Evolutionary conservation across 2,113 vertebrate genomes (phyloP).

Genomic region (Bos taurus): ARS-UCD2.0 NC_037337.1:90159501-90160000

Average conservation of each 20-base stretch:
- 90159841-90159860: fast-evolving
- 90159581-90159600: not conserved
- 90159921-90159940: not conserved
- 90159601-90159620: not conserved
- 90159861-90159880: fast-evolving
- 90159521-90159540: not conserved
- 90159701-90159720: not conserved
- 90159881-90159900: not conserved
- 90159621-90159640: not conserved
- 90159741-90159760: not conserved
- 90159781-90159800: not conserved
- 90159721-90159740: not conserved
- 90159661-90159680: not conserved
- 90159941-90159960: not conserved
- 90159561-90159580: not conserved
- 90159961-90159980: not conserved
- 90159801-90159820: not conserved
- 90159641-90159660: fast-evolving
- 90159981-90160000: not conserved
- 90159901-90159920: no score
- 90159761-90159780: not conserved
- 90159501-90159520: not conserved
- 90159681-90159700: not conserved
- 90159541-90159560: not conserved
- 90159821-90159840: not conserved